A percentile compares a stretch with the other conserved stretches of the same genome.
Evolutionary conservation across 1,140 invertebrate species (phyloP).

Genomic region (Nephila pilipes): DNA sequence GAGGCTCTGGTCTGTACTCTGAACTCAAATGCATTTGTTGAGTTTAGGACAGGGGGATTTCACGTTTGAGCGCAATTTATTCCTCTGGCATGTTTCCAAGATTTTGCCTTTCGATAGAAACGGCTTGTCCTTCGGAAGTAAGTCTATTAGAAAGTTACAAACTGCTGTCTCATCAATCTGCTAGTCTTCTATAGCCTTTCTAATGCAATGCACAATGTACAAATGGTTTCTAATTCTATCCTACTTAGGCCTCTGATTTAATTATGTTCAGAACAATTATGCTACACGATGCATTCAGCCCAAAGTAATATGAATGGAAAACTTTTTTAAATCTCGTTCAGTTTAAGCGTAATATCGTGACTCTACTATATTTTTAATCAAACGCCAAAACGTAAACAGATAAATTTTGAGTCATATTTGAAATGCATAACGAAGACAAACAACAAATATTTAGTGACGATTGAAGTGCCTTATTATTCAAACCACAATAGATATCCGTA

Average conservation of each 20-base stretch:
- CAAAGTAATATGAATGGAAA: background rate
- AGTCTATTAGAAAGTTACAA: conserved; percentile 41
- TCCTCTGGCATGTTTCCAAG: conserved; percentile 1
- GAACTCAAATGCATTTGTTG: conserved; percentile 11
- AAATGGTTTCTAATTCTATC: conserved; percentile 1
- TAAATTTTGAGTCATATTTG: no score
- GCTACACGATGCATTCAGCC: background rate
- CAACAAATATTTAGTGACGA: no score
- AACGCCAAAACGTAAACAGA: no score
- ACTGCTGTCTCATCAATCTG: conserved; percentile 14
- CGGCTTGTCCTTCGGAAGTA: background rate
- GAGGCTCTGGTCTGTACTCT: background rate
- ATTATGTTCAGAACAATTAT: background rate
- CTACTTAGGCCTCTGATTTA: background rate
- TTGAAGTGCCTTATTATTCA: no score
- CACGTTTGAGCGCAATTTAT: conserved; percentile 14
- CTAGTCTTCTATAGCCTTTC: background rate
- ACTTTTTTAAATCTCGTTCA: background rate
- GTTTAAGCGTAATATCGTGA: no score
- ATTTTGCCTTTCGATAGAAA: background rate
- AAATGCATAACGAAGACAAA: no score
- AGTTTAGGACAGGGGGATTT: conserved; percentile 26
- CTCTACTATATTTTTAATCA: no score
- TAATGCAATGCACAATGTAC: conserved; percentile 8
- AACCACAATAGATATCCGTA: no score